Percentiles rank a stretch among this genome's conserved stretches.
Evolutionary conservation across 2,113 vertebrate genomes (phyloP).

Genomic region (Geothlypis trichas): DNA sequence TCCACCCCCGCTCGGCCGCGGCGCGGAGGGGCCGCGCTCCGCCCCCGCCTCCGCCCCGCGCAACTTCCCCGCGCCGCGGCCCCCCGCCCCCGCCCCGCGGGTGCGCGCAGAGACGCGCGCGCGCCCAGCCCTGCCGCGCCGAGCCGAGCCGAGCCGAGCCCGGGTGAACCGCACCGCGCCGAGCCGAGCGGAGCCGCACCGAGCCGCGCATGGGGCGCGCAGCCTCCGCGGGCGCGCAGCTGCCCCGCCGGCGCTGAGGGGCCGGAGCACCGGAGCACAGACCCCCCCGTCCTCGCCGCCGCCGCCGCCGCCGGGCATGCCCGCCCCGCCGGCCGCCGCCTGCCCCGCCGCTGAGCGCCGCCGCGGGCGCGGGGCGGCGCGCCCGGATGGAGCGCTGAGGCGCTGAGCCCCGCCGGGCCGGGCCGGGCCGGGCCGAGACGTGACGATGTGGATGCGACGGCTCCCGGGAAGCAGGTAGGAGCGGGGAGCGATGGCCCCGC

Average conservation of each 20-base stretch:
- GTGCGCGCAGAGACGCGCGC: too few species aligned
- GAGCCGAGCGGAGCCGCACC: too few species aligned
- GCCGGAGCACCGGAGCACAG: too few species aligned
- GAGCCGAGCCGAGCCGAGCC: too few species aligned
- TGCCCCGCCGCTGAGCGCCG: background rate
- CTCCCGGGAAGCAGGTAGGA: slow-evolving; percentile 76
- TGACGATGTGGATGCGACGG: slow-evolving; percentile 80
- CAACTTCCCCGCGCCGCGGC: too few species aligned
- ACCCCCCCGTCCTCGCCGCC: too few species aligned
- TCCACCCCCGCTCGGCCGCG: background rate
- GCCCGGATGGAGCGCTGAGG: slow-evolving; percentile 8
- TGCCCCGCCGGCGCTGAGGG: background rate
- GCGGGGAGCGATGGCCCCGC: background rate
- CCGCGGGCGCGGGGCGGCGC: background rate
- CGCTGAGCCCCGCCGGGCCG: background rate
- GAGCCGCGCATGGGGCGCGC: too few species aligned
- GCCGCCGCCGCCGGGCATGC: background rate
- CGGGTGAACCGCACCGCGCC: too few species aligned
- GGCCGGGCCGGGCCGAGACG: slow-evolving; percentile 14
- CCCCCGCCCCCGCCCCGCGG: too few species aligned
- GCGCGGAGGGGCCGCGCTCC: background rate
- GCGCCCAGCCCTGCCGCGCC: too few species aligned
- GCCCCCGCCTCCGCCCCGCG: too few species aligned
- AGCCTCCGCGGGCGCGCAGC: background rate
- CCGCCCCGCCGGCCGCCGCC: too few species aligned